Evolutionary conservation across 1,140 invertebrate species (phyloP), one percentile per base, ranked within the genome.

Genomic region (Procambarus clarkii): DNA sequence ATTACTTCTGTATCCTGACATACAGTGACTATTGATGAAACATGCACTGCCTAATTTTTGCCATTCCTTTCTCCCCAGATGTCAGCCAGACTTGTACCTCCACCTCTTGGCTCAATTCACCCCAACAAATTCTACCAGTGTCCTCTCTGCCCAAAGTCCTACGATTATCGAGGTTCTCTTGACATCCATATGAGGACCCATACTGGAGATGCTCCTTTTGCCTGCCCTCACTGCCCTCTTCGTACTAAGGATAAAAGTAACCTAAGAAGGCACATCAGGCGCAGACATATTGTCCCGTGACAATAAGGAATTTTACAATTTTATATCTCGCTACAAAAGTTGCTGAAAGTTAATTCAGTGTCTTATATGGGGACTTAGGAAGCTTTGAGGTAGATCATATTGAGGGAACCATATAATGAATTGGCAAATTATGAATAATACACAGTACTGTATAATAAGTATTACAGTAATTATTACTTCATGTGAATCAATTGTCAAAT

Each of bases 121-220:
- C 69, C 76, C 88, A 90, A 83, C 81, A 91, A 91, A 91, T 79
- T 84, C 82, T 91, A 78, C 88, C 88, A 91, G 88, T 91, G 88
- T 50, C 88, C 88, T 50, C 81, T 91, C 71, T 91, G 88, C 46
- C 88, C 88, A 44, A 91, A 91, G 88, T 91, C 88, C 18, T 91
- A 91, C 54, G 88, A 91, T 91, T 91, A 91, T 74, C 60, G 82
- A 85, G 88, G 69, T 45, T 91, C 88, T n/a, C 82, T 91, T 48
- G 88, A 91, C 71, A 85, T 91, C 82, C 88, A 91, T 48, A 79
- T 91, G 54, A 77, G 88, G 88, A 91, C 88, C 3, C 88, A 91
- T 76, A 91, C 88, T 60, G 88, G 88, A 44, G 88, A 60, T 48
- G 18, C 88, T 46, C 88, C 88, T 60, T 91, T 84, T 79, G 88